A percentile compares a stretch with the other conserved stretches of the same genome.
These are phyloP conservation scores for Parnassius mnemosyne DNA, from an alignment of 2,888 invertebrate genomes.

Conservation along the genomic window DNA sequence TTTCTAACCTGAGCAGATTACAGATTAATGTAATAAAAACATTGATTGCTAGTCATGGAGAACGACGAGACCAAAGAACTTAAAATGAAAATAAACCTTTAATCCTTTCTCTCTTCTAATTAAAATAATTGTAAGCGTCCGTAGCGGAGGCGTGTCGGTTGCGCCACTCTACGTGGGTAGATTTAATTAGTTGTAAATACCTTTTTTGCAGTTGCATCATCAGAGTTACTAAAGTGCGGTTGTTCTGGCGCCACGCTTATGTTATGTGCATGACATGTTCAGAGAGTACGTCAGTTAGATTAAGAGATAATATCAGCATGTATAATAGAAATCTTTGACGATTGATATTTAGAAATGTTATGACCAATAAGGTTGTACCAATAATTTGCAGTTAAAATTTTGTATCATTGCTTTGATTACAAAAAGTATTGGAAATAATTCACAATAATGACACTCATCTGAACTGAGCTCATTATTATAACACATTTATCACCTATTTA, in stretches of 20 bases:
- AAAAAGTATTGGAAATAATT: no score
- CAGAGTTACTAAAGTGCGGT: slow-evolving; percentile 36
- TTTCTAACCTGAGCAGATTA: neutral
- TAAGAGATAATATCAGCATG: slow-evolving; percentile 8
- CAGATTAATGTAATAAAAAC: neutral
- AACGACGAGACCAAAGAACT: slow-evolving; percentile 9
- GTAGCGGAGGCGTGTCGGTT: slow-evolving; percentile 63
- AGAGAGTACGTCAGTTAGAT: slow-evolving; percentile 14
- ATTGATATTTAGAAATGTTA: no score
- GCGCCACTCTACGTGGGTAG: slow-evolving; percentile 70
- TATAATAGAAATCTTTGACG: neutral
- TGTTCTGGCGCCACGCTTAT: slow-evolving; percentile 33
- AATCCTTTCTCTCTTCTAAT: slow-evolving; percentile 59
- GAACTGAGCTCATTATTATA: no score
- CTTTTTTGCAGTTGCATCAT: slow-evolving; percentile 68
- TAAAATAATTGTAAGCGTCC: slow-evolving; percentile 53
- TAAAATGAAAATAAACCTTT: slow-evolving; percentile 22
- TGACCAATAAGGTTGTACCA: no score
- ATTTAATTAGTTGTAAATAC: slow-evolving; percentile 75
- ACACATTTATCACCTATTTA: no score
- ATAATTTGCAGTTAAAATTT: no score
- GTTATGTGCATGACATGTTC: slow-evolving; percentile 1
- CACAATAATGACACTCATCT: no score
- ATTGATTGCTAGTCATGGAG: slow-evolving; percentile 9
- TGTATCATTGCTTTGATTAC: no score